phyloP scores from a whole-genome alignment of 2,113 vertebrate genomes.

The Labeo rohita region DNA sequence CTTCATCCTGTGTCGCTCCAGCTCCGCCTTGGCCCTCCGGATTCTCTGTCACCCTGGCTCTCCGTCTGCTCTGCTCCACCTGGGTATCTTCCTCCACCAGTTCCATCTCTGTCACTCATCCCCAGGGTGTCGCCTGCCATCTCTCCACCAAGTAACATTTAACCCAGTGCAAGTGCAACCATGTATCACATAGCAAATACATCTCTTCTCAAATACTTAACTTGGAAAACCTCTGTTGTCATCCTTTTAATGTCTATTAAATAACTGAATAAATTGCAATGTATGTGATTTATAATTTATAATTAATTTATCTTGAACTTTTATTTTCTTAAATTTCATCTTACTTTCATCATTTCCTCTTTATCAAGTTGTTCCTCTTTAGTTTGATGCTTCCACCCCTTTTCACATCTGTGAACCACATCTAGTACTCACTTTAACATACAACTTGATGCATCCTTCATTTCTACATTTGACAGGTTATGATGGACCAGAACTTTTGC shows the following conservation, averaged over 20 bases:
- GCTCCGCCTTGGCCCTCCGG: too few species aligned
- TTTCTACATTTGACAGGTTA: background rate
- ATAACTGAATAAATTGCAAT: background rate
- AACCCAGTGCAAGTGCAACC: too few species aligned
- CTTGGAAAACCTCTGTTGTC: background rate
- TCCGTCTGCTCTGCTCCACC: too few species aligned
- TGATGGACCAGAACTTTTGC: background rate
- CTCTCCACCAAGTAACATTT: too few species aligned
- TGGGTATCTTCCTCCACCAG: too few species aligned
- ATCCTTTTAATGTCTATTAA: background rate
- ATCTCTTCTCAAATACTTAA: background rate
- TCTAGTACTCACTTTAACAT: background rate
- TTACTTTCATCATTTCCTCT: slow-evolving; percentile 1
- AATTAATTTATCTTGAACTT: background rate
- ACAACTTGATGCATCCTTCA: too few species aligned
- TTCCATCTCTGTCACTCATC: too few species aligned
- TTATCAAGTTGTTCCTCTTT: background rate
- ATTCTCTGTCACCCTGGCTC: too few species aligned
- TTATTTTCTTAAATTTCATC: background rate
- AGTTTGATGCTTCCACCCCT: background rate
- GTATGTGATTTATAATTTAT: background rate
- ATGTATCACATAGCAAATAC: too few species aligned
- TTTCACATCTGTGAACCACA: background rate
- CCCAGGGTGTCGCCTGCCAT: too few species aligned
- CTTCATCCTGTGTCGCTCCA: too few species aligned